These are phyloP conservation scores for Pachypsylla venusta DNA, from an alignment of 1,140 invertebrate species.

Conservation along the genomic window DNA sequence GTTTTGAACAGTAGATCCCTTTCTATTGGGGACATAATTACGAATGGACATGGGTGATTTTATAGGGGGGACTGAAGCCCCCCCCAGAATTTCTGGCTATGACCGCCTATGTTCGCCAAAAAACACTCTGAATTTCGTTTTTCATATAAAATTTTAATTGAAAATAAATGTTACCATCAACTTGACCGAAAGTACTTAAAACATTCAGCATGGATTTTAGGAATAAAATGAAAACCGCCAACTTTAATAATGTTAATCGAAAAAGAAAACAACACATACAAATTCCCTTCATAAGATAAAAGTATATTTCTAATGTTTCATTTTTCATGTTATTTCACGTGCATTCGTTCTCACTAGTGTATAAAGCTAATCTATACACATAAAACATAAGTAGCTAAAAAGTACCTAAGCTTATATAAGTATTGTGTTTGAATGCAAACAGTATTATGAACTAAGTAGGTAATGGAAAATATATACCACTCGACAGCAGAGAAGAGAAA, in stretches of 20 bases:
- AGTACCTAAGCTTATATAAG: not conserved
- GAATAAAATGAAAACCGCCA: not conserved
- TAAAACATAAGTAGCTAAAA: slow-evolving; percentile 6
- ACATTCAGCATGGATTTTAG: too few species aligned
- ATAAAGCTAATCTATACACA: not conserved
- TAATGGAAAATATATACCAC: too few species aligned
- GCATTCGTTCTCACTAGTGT: not conserved
- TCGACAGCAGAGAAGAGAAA: too few species aligned
- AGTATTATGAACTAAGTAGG: too few species aligned
- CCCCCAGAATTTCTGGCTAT: too few species aligned
- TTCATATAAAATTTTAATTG: not conserved
- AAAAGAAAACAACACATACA: not conserved
- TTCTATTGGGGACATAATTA: too few species aligned
- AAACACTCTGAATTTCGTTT: too few species aligned
- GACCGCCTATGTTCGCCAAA: too few species aligned
- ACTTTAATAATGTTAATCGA: not conserved
- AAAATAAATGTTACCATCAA: not conserved
- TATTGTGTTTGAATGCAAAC: not conserved
- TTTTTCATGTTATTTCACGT: slow-evolving; percentile 8
- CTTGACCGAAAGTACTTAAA: not conserved
- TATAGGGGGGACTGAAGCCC: too few species aligned
- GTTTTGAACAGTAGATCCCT: too few species aligned
- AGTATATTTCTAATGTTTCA: not conserved
- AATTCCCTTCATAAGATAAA: not conserved
- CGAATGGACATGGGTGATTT: too few species aligned